Percentiles rank a stretch among this genome's conserved stretches.
These are phyloP conservation scores for Perdita meconis DNA, from an alignment of 2,888 invertebrate genomes.

Conservation along the genomic window DNA sequence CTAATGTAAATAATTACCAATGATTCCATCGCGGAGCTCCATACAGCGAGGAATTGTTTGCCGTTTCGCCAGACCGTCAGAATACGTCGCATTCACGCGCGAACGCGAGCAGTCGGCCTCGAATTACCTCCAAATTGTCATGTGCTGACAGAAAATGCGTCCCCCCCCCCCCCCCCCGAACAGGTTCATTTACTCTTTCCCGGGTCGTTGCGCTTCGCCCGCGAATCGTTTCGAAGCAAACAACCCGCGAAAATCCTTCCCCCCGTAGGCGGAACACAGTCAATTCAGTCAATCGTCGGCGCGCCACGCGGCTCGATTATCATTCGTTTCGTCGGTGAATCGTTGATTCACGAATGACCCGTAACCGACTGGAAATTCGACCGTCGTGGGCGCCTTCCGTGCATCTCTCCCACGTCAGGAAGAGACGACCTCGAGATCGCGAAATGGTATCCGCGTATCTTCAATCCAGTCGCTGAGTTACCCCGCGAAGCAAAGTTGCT, in stretches of 20 bases:
- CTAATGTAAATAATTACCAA: too few relatives aligned
- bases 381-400: not conserved
- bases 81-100: not conserved
- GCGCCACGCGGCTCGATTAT: slow-evolving; percentile 14
- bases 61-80: not conserved
- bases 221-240: slow-evolving; percentile 16
- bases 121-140: slow-evolving; percentile 37
- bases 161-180: not conserved
- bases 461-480: slow-evolving; percentile 38
- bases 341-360: not conserved
- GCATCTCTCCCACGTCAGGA: not conserved
- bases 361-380: not conserved
- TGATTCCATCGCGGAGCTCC: too few relatives aligned
- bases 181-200: slow-evolving; percentile 33
- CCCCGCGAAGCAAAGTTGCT: slow-evolving; percentile 30
- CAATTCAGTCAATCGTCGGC: too few relatives aligned
- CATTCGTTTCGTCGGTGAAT: not conserved
- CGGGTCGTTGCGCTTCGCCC: slow-evolving; percentile 2
- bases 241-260: slow-evolving; percentile 11
- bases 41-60: not conserved
- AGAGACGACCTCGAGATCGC: not conserved
- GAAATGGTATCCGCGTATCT: slow-evolving; percentile 26
- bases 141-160: slow-evolving; percentile 13
- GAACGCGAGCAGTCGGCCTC: not conserved
- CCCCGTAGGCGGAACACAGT: not conserved